Evolutionary conservation across 2,888 invertebrate genomes (phyloP), one percentile per base, ranked within the genome.

Genomic region (Cryptocephalus primarius): DNA sequence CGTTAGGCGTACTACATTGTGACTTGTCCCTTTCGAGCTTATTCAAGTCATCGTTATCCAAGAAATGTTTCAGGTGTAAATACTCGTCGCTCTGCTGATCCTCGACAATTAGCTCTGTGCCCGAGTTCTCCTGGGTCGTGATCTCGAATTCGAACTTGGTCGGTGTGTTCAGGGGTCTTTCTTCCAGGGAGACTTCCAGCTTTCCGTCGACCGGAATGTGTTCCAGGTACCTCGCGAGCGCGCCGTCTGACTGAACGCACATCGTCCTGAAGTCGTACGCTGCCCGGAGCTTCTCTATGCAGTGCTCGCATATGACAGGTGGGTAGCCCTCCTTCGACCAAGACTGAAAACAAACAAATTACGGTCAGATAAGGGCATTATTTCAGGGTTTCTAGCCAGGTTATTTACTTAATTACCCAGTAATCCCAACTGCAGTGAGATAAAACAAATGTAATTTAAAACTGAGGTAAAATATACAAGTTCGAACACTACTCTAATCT

Each of bases 21-120:
- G 36, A 36, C 36, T 4, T 4, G 36, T 2, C 36, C 36, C 6
- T 36, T 2, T n/a, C n/a, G 36, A 36, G 2, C 36, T 11, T 11
- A 6, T 6, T 36, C 12, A 64, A 65, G 42, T 63, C 66, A 36
- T 65, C 66, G 52, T 61, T 63, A 53, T 68, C 67, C 44, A 67
- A 54, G 51, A 68, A 68, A 57, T 68, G 67, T 51, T 68, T 67
- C 22, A 68, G 53, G 53, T 68, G 66, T 22, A 67, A 46, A 56
- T 65, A 68, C 47, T 65, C 65, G 2, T 62, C 56, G 53, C 64
- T 65, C 48, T 63, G 62, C 6, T 59, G 58, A 43, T 63, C 64
- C 48, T 63, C 64, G 39, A 57, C 60, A 8, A 60, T 60, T 22
- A 60, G 55, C n/a, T 59, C 54, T 31, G 60, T 46, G 31, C 55